Evolutionary conservation across 2,888 invertebrate genomes (phyloP).

Genomic region (Eupithecia centaureata): DNA sequence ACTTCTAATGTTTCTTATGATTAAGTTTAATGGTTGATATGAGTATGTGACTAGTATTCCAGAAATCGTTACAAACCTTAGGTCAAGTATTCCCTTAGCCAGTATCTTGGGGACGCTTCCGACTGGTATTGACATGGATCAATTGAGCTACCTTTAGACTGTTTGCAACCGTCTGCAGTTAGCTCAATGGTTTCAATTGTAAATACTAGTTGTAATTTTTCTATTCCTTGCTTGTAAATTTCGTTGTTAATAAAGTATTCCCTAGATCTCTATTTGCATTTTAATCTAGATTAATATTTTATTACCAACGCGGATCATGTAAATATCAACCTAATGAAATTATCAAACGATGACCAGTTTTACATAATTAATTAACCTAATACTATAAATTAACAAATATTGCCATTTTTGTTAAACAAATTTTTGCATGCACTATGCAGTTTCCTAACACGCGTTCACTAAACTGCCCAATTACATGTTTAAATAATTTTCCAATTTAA

Average conservation of each 20-base stretch:
- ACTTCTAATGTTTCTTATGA: not conserved
- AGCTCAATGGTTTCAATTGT: too few relatives aligned
- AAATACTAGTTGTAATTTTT: too few relatives aligned
- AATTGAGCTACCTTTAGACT: too few relatives aligned
- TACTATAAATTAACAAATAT: constrained; percentile 6
- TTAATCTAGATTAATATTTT: not conserved
- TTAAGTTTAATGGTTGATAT: too few relatives aligned
- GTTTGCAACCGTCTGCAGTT: too few relatives aligned
- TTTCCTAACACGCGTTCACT: constrained; percentile 26
- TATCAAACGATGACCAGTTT: not conserved
- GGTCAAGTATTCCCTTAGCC: too few relatives aligned
- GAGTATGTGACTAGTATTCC: too few relatives aligned
- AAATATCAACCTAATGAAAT: constrained; percentile 7
- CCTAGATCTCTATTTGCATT: not conserved
- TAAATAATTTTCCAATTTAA: constrained; percentile 33
- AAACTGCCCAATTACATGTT: constrained; percentile 30
- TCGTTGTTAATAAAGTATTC: too few relatives aligned
- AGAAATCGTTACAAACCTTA: too few relatives aligned
- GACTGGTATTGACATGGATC: too few relatives aligned
- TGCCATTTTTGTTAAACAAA: constrained; percentile 3
- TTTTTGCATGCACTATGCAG: constrained; percentile 15
- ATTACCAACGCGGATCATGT: not conserved
- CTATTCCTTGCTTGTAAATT: too few relatives aligned
- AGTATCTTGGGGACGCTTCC: too few relatives aligned
- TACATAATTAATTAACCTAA: constrained; percentile 11